Evolutionary conservation across 2,888 invertebrate species (phyloP).

Genomic region (Melipona beecheii): DNA sequence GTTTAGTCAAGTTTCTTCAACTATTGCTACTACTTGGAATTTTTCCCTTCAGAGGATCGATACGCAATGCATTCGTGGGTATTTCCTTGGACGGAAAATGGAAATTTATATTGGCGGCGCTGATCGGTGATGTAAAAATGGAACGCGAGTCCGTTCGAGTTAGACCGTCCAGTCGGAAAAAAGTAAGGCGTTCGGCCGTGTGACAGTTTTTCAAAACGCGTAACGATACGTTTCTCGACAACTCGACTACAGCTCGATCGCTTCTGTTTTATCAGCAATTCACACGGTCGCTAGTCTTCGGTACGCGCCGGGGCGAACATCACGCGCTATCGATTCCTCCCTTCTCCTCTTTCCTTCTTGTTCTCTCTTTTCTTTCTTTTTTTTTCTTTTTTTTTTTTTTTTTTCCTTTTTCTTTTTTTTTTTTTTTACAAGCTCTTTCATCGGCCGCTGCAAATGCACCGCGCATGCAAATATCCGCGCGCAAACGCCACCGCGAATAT

Average conservation of each 20-base stretch:
- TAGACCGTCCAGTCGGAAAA: neutral
- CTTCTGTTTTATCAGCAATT: neutral
- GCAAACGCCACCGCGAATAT: constrained; percentile 42
- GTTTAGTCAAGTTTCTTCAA: too few species aligned
- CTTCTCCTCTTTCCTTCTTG: neutral
- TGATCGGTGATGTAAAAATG: too few species aligned
- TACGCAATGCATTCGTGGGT: too few species aligned
- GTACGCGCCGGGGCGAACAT: constrained; percentile 20
- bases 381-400: too few species aligned
- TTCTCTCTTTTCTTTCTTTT: too few species aligned
- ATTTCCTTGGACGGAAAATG: too few species aligned
- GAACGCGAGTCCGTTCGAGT: neutral
- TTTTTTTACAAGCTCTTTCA: neutral
- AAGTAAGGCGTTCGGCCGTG: neutral
- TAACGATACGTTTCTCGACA: neutral
- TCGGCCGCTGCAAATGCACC: constrained; percentile 6
- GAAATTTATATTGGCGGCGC: too few species aligned
- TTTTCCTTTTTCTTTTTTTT: too few species aligned
- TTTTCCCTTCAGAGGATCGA: too few species aligned
- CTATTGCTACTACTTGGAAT: too few species aligned
- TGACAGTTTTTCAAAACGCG: neutral
- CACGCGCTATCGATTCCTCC: constrained; percentile 41
- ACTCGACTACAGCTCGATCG: neutral
- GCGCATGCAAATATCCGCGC: constrained; percentile 38
- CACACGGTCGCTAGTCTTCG: neutral